Evolutionary conservation across 2,797 vertebrate genomes (phyloP), one percentile per base, ranked within the genome.

Genomic region (Eupleurogrammus muticus): DNA sequence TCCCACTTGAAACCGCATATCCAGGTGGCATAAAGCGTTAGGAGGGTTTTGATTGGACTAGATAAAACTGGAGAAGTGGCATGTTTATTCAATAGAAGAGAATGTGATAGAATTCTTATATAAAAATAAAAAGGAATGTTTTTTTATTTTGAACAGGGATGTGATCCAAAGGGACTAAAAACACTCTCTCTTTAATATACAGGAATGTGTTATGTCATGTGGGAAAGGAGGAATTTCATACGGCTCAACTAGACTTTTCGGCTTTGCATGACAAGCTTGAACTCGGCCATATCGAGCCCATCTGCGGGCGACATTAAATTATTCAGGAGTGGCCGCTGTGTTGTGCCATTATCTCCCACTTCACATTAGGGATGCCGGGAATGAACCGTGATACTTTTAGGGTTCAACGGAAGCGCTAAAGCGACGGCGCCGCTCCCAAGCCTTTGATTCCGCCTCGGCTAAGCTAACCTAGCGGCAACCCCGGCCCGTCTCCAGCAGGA

Each of bases 281-380:
- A 54, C 67, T 48, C 36, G 57, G 57, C 28, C 19, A 53, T 2
- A 10, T 38, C 28, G 17, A 61, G 24, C 23, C 52, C 9, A 19
- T 57, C 23, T 56, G 40, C 57, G 40, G 53, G 47, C 48, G 4
- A 23, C 9, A 5, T 58, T 84, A 57, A 79, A 74, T 86, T 76
- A 79, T 77, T 84, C 60, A 88, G n/a, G 70, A 14, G 40, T 49
- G 60, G 21, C 64, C 35, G 60, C 48, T 19, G 42, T 63, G 70
- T 58, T 56, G 49, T 5, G 56, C 53, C 53, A 42, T 58, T 52
- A 64, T 20, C 36, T 54, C 70, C 17, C 35, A 60, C 49, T 9
- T 72, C 58, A 19, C 49, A 50, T 66, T 32, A 34, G 40, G 51
- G 57, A 36, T 28, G 56, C 12, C 49, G 13, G 14, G 24, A 42